phyloP scores from a whole-genome alignment of 2,888 invertebrate genomes.

The Cotesia congregata region DNA sequence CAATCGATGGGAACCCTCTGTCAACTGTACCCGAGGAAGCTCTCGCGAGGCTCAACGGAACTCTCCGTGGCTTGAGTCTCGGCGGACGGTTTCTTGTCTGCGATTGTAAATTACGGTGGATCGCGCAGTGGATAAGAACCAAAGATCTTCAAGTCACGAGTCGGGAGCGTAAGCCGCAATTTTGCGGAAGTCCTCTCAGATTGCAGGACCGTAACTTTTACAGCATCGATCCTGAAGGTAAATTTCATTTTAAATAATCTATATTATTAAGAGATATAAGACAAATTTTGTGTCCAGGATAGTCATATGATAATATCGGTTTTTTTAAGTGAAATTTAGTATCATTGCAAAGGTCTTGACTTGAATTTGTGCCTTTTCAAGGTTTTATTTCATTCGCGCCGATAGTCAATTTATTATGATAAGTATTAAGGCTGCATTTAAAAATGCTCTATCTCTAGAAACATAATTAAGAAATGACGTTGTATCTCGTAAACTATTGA shows the following conservation, averaged over 20 bases:
- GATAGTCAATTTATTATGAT: no score
- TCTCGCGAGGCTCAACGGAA: constrained; percentile 83
- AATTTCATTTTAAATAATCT: constrained; percentile 19
- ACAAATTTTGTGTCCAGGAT: no score
- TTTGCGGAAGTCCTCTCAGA: constrained; percentile 87
- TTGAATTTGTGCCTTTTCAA: no score
- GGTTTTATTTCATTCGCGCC: no score
- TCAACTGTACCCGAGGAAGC: constrained; percentile 86
- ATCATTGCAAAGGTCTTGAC: no score
- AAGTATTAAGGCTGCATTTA: no score
- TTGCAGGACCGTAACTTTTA: constrained; percentile 89
- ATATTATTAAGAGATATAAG: no score
- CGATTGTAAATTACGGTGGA: constrained; percentile 90
- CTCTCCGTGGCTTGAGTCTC: constrained; percentile 86
- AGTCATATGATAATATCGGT: no score
- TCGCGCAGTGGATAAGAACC: constrained; percentile 90
- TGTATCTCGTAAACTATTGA: no score
- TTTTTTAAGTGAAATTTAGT: no score
- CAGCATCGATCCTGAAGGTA: constrained; percentile 85
- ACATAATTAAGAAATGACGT: background rate
- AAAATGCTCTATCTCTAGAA: background rate
- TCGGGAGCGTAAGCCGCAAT: constrained; percentile 91
- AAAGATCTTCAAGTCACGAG: constrained; percentile 93
- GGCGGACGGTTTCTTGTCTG: constrained; percentile 91
- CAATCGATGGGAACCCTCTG: constrained; percentile 92